Evolutionary conservation across 1,140 invertebrate species (phyloP).

Genomic region (Babylonia areolata): DNA sequence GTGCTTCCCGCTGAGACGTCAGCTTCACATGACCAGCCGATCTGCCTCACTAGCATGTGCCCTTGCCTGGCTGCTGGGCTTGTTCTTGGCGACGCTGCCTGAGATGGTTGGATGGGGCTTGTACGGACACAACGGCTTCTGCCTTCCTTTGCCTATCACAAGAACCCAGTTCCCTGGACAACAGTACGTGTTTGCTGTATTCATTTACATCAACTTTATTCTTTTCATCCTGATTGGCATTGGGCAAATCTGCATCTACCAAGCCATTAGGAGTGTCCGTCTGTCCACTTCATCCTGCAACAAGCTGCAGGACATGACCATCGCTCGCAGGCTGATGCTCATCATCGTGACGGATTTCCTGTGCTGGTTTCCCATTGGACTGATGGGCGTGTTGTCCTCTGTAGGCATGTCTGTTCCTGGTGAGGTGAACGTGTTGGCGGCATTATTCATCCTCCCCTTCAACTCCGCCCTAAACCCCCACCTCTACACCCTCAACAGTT

Average conservation of each 20-base stretch:
- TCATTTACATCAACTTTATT: slow-evolving; percentile 50
- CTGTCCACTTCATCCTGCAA: not conserved
- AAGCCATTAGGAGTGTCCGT: slow-evolving; percentile 25
- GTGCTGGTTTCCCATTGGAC: slow-evolving; percentile 46
- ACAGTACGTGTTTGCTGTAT: slow-evolving; percentile 49
- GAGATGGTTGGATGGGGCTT: slow-evolving; percentile 35
- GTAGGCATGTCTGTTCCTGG: slow-evolving; percentile 43
- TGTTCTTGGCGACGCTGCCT: slow-evolving; percentile 37
- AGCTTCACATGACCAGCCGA: slow-evolving; percentile 35
- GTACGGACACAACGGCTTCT: slow-evolving; percentile 52
- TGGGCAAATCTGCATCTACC: slow-evolving; percentile 51
- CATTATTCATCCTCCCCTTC: slow-evolving; percentile 53
- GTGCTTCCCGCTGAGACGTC: slow-evolving; percentile 58
- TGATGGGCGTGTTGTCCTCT: slow-evolving; percentile 45
- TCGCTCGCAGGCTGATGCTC: slow-evolving; percentile 46
- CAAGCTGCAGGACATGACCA: slow-evolving; percentile 35
- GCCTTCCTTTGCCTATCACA: slow-evolving; percentile 53
- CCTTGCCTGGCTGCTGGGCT: slow-evolving; percentile 30
- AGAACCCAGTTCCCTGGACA: slow-evolving; percentile 38
- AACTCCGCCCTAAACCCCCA: slow-evolving; percentile 58
- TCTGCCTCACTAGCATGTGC: slow-evolving; percentile 15
- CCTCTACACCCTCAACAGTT: slow-evolving; percentile 51
- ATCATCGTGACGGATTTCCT: slow-evolving; percentile 46
- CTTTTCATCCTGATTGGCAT: slow-evolving; percentile 47
- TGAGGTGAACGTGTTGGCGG: slow-evolving; percentile 53